Evolutionary conservation across 2,888 invertebrate genomes (phyloP).

Genomic region (Temnothorax unifasciatus): DNA sequence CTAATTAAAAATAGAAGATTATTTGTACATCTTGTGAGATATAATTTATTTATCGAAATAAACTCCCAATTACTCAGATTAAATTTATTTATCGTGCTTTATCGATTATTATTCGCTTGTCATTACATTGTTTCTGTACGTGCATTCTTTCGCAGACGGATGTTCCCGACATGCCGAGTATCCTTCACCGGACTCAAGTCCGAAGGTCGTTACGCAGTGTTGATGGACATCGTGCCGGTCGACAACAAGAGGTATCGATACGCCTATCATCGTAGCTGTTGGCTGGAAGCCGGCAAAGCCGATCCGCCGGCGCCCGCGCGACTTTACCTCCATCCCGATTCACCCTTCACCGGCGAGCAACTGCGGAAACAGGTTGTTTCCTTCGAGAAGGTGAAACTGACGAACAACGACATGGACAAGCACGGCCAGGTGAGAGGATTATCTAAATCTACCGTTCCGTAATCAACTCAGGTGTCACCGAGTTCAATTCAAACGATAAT

Average conservation of each 20-base stretch:
- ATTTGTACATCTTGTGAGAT: background rate
- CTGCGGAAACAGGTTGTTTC: slow-evolving; percentile 93
- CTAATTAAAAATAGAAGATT: background rate
- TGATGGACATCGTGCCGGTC: slow-evolving; percentile 93
- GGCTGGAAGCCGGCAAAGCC: slow-evolving; percentile 94
- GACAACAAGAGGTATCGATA: slow-evolving; percentile 93
- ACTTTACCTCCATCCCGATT: slow-evolving; percentile 93
- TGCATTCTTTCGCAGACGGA: slow-evolving; percentile 89
- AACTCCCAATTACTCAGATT: background rate
- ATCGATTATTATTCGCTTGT: background rate
- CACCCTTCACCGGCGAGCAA: slow-evolving; percentile 93
- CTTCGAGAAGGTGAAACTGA: slow-evolving; percentile 94
- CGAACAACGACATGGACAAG: slow-evolving; percentile 94
- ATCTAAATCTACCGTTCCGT: background rate
- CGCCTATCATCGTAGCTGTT: slow-evolving; percentile 94
- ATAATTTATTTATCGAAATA: background rate
- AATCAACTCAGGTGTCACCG: background rate
- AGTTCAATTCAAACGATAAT: background rate
- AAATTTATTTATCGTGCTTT: background rate
- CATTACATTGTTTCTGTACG: background rate
- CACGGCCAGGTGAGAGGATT: slow-evolving; percentile 90
- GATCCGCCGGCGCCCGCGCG: slow-evolving; percentile 92
- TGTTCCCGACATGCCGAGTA: slow-evolving; percentile 93
- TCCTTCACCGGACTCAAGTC: slow-evolving; percentile 91
- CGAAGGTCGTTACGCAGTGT: slow-evolving; percentile 91